Conservation (phyloP, 2,888 invertebrate species). For the Euzophera pinguis region DNA sequence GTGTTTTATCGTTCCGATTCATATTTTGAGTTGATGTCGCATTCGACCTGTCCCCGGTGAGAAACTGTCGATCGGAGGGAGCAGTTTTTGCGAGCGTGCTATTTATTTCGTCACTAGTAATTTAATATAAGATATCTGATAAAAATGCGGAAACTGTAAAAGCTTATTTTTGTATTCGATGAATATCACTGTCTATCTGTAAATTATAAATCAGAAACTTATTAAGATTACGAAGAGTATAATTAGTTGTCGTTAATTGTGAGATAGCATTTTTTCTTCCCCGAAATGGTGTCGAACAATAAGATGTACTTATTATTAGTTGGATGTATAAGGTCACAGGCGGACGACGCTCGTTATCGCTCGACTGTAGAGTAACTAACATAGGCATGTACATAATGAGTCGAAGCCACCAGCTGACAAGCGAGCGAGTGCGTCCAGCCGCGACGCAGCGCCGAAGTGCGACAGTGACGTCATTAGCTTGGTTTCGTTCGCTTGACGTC, state of each 20-base stretch:
- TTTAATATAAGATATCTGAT: slow-evolving; percentile 71
- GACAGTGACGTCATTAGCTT: slow-evolving; percentile 51
- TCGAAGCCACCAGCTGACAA: not conserved
- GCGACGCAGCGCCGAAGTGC: slow-evolving; percentile 26
- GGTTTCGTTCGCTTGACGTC: slow-evolving; percentile 34
- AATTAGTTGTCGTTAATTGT: slow-evolving; percentile 45
- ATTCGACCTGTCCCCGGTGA: slow-evolving; percentile 49
- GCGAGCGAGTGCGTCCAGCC: not conserved
- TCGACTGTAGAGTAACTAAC: not conserved
- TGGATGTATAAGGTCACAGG: slow-evolving; percentile 13
- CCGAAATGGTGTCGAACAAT: slow-evolving; percentile 68
- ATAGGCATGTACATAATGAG: not conserved
- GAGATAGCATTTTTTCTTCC: slow-evolving; percentile 69
- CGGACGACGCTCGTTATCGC: slow-evolving; percentile 14
- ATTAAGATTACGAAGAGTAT: slow-evolving; percentile 43
- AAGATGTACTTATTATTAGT: slow-evolving; percentile 27
- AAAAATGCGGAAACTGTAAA: slow-evolving; percentile 74
- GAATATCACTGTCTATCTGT: slow-evolving; percentile 71
- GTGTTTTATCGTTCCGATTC: slow-evolving; percentile 55
- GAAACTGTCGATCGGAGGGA: slow-evolving; percentile 48
- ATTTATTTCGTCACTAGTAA: slow-evolving; percentile 70
- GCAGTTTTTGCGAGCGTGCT: slow-evolving; percentile 65
- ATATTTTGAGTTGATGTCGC: slow-evolving; percentile 47
- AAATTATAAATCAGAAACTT: slow-evolving; percentile 63
- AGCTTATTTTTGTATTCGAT: slow-evolving; percentile 79